Percentiles rank a stretch among this genome's conserved stretches.
Evolutionary conservation across 2,888 invertebrate genomes (phyloP).

Genomic region (Eledona agricola): DNA sequence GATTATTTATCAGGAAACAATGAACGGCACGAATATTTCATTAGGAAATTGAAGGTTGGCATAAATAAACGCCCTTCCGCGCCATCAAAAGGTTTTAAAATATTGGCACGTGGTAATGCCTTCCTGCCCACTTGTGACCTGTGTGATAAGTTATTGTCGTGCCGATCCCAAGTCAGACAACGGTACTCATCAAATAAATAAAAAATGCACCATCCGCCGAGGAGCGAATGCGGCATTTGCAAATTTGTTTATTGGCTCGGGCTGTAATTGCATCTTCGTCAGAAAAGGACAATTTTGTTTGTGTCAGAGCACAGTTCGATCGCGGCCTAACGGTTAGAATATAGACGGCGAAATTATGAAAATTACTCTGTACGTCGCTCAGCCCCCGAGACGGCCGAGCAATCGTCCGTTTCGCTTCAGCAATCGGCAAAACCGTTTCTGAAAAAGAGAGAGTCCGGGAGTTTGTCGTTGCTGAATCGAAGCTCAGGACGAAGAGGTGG

Average conservation of each 20-base stretch:
- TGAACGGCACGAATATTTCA: conserved; percentile 12
- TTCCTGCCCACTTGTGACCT: conserved; percentile 21
- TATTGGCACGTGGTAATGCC: conserved; percentile 21
- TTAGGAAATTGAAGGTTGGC: conserved; percentile 20
- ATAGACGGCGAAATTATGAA: conserved; percentile 71
- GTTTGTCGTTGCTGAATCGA: conserved; percentile 16
- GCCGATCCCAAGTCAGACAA: no score
- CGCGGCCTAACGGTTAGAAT: conserved; percentile 66
- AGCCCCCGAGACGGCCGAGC: conserved; percentile 47
- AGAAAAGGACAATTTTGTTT: conserved; percentile 58
- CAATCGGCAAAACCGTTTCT: conserved; percentile 35
- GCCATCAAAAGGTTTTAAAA: conserved; percentile 21
- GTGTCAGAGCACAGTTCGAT: conserved; percentile 65
- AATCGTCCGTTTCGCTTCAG: conserved; percentile 41
- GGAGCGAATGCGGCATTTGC: not conserved
- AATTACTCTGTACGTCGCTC: conserved; percentile 65
- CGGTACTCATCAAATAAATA: no score
- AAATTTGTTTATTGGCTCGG: no score
- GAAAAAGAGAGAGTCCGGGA: conserved; percentile 9
- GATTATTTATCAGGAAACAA: conserved; percentile 38
- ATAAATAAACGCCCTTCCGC: conserved; percentile 20
- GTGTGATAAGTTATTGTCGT: conserved; percentile 7
- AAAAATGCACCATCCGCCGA: not conserved
- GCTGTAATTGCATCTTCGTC: conserved; percentile 30
- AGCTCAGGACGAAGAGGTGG: conserved; percentile 53